Percentiles rank a stretch among this genome's conserved stretches.
These are phyloP conservation scores for Macaria liturata DNA, from an alignment of 2,888 invertebrate genomes.

Conservation along the genomic window DNA sequence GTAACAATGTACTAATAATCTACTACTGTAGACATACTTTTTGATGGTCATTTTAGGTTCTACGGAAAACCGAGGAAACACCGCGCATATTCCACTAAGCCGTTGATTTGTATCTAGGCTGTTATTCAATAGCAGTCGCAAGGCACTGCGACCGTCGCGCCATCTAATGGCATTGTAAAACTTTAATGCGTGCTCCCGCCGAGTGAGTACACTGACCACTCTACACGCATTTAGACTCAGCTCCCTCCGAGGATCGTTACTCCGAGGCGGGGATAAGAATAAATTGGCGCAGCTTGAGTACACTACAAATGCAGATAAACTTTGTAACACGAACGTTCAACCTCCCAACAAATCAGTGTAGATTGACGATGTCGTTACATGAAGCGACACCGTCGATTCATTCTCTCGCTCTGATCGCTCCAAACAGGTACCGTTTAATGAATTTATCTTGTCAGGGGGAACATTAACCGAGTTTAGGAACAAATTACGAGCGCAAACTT, in stretches of 20 bases:
- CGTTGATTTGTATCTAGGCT: background rate
- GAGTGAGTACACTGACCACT: slow-evolving; percentile 36
- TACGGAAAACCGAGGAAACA: no score
- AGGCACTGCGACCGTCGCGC: slow-evolving; percentile 46
- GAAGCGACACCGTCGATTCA: slow-evolving; percentile 45
- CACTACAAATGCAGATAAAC: background rate
- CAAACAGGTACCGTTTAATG: slow-evolving; percentile 69
- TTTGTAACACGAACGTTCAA: slow-evolving; percentile 1
- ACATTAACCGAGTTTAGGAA: slow-evolving; percentile 76
- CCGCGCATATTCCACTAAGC: no score
- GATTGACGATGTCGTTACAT: slow-evolving; percentile 54
- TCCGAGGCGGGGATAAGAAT: slow-evolving; percentile 5
- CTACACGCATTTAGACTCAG: slow-evolving; percentile 27
- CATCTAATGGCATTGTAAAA: slow-evolving; percentile 59
- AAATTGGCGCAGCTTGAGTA: background rate
- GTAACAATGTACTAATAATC: no score
- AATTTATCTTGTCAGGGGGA: slow-evolving; percentile 78
- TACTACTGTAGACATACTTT: no score
- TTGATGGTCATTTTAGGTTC: no score
- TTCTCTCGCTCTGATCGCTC: slow-evolving; percentile 49
- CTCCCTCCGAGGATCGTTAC: slow-evolving; percentile 3
- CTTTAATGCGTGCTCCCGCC: slow-evolving; percentile 47
- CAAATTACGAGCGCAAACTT: slow-evolving; percentile 77
- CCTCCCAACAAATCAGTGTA: slow-evolving; percentile 42
- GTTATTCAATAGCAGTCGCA: slow-evolving; percentile 4